These are phyloP conservation scores for Teleogryllus oceanicus DNA, from an alignment of 2,888 invertebrate genomes.

Conservation along the genomic window DNA sequence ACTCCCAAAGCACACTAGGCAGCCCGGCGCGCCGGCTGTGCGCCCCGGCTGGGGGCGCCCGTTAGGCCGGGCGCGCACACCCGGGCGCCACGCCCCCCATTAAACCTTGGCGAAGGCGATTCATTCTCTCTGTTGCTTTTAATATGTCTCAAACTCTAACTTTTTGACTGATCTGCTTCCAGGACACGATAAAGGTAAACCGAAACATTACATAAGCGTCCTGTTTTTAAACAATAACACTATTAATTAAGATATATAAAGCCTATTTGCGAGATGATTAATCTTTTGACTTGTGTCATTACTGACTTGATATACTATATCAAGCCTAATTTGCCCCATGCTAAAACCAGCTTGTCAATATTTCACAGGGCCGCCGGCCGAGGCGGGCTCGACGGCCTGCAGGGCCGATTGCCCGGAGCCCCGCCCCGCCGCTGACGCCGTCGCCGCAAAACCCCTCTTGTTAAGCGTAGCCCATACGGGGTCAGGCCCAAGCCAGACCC, in stretches of 20 bases:
- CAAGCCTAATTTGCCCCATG: constrained; percentile 19
- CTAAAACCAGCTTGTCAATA: constrained; percentile 36
- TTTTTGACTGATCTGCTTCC: constrained; percentile 12
- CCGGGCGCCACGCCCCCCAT: neutral
- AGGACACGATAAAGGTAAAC: constrained; percentile 21
- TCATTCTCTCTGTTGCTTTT: neutral
- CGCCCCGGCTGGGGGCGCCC: neutral
- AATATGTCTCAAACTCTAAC: neutral
- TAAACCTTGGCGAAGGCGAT: neutral
- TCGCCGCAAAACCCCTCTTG: neutral
- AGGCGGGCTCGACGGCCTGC: constrained; percentile 11
- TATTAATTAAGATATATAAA: neutral
- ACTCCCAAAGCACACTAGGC: neutral
- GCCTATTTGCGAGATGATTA: constrained; percentile 19
- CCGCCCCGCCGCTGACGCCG: constrained; percentile 1
- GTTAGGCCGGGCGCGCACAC: neutral
- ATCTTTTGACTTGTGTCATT: constrained; percentile 24
- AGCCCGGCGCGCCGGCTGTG: neutral
- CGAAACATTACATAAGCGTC: constrained; percentile 5
- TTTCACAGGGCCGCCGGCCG: constrained; percentile 34
- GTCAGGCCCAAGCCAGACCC: constrained; percentile 1
- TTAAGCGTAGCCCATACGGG: neutral
- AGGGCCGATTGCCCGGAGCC: neutral
- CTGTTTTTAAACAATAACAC: constrained; percentile 18
- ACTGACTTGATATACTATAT: neutral